Conservation (phyloP, 1,140 invertebrate genomes). For the Lycorma delicatula region DNA sequence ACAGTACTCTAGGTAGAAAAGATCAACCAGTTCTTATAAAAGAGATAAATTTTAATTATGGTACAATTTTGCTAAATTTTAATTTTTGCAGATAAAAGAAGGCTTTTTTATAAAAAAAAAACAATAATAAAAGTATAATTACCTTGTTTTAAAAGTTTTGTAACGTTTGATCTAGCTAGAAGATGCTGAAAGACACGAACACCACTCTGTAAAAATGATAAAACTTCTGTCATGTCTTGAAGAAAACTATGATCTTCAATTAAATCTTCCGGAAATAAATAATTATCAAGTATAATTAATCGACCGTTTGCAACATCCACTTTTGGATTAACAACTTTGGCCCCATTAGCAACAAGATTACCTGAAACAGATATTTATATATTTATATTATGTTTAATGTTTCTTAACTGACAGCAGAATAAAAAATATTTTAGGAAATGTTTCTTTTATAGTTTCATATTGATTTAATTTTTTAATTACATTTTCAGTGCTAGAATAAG, state of each 20-base stretch:
- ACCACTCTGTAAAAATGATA: conserved; percentile 49
- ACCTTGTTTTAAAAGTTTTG: conserved; percentile 45
- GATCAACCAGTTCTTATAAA: no score
- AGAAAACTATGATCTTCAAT: conserved; percentile 37
- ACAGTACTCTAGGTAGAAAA: no score
- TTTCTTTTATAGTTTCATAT: no score
- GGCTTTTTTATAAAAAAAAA: no score
- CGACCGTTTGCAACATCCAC: conserved; percentile 38
- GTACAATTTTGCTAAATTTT: no score
- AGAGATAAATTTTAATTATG: no score
- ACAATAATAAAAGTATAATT: no score
- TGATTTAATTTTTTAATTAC: no score
- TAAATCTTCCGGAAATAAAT: conserved; percentile 39
- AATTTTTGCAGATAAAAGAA: no score
- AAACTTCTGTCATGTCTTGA: conserved; percentile 47
- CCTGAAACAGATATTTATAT: conserved; percentile 23
- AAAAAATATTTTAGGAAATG: no score
- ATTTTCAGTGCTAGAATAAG: no score
- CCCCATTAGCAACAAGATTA: conserved; percentile 42
- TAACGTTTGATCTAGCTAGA: conserved; percentile 48
- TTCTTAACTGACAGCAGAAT: no score
- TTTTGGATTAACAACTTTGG: conserved; percentile 35
- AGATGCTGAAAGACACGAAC: conserved; percentile 55
- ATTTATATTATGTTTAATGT: neutral
- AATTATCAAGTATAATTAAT: conserved; percentile 42